These are phyloP conservation scores for Dysmachus trigonus DNA, from an alignment of 2,888 invertebrate species.

Conservation along the genomic window DNA sequence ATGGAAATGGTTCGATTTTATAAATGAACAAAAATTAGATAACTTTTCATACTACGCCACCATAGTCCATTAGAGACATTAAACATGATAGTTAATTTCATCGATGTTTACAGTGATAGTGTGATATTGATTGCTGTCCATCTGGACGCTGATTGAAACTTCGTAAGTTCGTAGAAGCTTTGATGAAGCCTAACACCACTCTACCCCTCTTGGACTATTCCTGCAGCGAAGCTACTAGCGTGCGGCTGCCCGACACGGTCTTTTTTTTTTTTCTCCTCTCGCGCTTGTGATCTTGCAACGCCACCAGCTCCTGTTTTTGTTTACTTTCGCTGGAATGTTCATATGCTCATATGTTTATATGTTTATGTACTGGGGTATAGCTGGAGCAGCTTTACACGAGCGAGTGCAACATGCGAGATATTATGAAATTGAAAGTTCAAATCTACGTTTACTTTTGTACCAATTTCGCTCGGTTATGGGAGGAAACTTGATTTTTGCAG, in stretches of 20 bases:
- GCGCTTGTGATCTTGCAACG: conserved; percentile 32
- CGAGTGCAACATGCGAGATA: conserved; percentile 37
- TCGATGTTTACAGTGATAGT: neutral
- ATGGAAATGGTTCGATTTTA: neutral
- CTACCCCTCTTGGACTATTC: neutral
- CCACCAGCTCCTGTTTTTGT: conserved; percentile 16
- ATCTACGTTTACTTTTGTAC: conserved; percentile 48
- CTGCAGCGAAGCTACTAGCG: neutral
- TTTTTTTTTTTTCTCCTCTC: neutral
- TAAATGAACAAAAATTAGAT: conserved; percentile 2
- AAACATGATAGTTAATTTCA: conserved; percentile 13
- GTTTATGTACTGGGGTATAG: neutral
- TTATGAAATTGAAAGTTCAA: conserved; percentile 51
- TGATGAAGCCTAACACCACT: neutral
- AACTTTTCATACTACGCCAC: conserved; percentile 1
- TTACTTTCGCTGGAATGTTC: conserved; percentile 42
- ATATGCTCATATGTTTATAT: too few species aligned
- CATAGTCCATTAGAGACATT: neutral
- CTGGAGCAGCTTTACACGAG: conserved; percentile 17
- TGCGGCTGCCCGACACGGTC: neutral
- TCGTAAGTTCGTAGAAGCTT: too few species aligned
- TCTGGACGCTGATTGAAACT: neutral
- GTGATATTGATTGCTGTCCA: neutral
- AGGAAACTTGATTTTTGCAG: conserved; percentile 12
- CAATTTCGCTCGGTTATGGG: conserved; percentile 39